Evolutionary conservation across 1,140 invertebrate species (phyloP).

Genomic region (Apolygus lucorum): DNA sequence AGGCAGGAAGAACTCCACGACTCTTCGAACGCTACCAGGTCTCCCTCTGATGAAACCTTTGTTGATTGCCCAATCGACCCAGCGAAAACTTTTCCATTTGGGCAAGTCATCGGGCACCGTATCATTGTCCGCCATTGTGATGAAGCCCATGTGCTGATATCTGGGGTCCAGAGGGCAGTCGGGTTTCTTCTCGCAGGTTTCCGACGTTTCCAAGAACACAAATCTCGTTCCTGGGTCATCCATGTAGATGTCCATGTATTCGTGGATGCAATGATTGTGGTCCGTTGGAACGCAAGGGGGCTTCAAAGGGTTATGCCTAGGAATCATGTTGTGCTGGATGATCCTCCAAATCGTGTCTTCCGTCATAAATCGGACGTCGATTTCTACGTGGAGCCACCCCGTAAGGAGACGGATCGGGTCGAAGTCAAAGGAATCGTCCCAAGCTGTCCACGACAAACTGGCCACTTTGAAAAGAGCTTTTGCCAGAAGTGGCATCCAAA

Average conservation of each 20-base stretch:
- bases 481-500: slow-evolving; percentile 30
- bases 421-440: slow-evolving; percentile 22
- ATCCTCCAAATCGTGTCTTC: not conserved
- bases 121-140: slow-evolving; percentile 7
- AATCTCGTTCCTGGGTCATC: not conserved
- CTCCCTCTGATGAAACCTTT: not conserved
- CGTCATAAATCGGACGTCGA: slow-evolving; percentile 21
- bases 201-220: not conserved
- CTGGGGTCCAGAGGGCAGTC: not conserved
- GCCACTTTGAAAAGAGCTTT: slow-evolving; percentile 31
- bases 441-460: not conserved
- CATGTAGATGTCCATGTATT: slow-evolving; percentile 3
- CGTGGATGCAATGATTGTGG: slow-evolving; percentile 4
- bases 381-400: slow-evolving; percentile 23
- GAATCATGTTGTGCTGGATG: not conserved
- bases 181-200: not conserved
- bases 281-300: slow-evolving; percentile 19
- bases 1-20: not conserved
- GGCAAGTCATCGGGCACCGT: not conserved
- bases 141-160: not conserved
- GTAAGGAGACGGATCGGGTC: slow-evolving; percentile 27
- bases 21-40: not conserved
- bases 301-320: not conserved
- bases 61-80: slow-evolving; percentile 28
- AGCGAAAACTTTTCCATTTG: slow-evolving; percentile 28